These are phyloP conservation scores for Drosophila demipolita DNA, from an alignment of 2,888 invertebrate genomes.

Conservation along the genomic window DNA sequence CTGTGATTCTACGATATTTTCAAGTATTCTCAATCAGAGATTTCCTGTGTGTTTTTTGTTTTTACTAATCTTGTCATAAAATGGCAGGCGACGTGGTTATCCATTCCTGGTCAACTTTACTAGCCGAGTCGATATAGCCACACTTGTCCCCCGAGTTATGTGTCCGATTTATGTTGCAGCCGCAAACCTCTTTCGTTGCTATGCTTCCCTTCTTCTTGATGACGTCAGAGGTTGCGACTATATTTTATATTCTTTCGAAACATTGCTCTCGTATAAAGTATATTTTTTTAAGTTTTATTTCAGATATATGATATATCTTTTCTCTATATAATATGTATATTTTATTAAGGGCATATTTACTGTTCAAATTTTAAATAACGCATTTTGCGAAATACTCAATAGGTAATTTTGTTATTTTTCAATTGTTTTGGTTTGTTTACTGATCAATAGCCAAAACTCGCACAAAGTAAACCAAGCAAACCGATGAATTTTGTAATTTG, in stretches of 20 bases:
- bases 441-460: not conserved
- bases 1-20: not conserved
- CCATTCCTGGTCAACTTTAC: not conserved
- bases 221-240: too few relatives aligned
- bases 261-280: not conserved
- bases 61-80: not conserved
- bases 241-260: not conserved
- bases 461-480: not conserved
- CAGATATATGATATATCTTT: not conserved
- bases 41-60: not conserved
- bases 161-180: not conserved
- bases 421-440: not conserved
- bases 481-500: not conserved
- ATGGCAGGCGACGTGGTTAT: too few relatives aligned
- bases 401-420: not conserved
- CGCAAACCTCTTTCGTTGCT: too few relatives aligned
- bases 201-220: too few relatives aligned
- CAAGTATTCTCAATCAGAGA: not conserved
- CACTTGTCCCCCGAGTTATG: too few relatives aligned
- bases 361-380: not conserved
- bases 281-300: not conserved
- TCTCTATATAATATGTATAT: too few relatives aligned
- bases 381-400: not conserved
- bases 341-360: not conserved
- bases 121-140: not conserved